Evolutionary conservation across 2,797 vertebrate genomes (phyloP).

Genomic region (Enteromius treurensis): DNA sequence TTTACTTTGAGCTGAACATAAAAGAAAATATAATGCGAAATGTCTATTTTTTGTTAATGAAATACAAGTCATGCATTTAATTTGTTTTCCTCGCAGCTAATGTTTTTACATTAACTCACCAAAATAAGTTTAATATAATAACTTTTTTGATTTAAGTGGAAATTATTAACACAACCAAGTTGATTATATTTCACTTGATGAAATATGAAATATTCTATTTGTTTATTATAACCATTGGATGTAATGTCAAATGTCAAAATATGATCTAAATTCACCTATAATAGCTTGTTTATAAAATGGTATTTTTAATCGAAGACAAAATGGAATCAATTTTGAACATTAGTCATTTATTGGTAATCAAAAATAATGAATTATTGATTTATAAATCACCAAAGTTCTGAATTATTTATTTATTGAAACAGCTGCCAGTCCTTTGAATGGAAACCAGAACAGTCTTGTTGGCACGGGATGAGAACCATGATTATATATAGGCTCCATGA

Average conservation of each 20-base stretch:
- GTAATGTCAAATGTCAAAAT: background rate
- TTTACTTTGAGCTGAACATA: background rate
- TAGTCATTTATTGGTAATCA: background rate
- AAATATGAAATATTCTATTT: background rate
- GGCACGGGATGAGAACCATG: conserved; percentile 12
- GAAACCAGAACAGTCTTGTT: background rate
- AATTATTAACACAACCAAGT: too few species aligned
- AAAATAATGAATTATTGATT: background rate
- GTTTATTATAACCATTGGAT: background rate
- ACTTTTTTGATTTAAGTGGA: too few species aligned
- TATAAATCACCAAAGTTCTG: conserved; percentile 8
- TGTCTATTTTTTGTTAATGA: background rate
- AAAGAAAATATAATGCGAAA: background rate
- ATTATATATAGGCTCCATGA: conserved; percentile 24
- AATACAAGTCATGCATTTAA: too few species aligned
- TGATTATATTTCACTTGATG: background rate
- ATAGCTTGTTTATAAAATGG: background rate
- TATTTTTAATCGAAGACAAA: background rate
- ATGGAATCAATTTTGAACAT: background rate
- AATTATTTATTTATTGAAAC: conserved; percentile 34
- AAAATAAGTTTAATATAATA: background rate
- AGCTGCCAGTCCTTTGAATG: conserved; percentile 21
- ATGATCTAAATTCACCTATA: background rate
- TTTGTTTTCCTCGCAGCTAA: background rate
- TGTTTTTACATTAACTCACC: background rate